Percentiles rank a stretch among this genome's conserved stretches.
Conservation (phyloP, 1,140 invertebrate genomes). For the Gonatopus flavifemur region DNA sequence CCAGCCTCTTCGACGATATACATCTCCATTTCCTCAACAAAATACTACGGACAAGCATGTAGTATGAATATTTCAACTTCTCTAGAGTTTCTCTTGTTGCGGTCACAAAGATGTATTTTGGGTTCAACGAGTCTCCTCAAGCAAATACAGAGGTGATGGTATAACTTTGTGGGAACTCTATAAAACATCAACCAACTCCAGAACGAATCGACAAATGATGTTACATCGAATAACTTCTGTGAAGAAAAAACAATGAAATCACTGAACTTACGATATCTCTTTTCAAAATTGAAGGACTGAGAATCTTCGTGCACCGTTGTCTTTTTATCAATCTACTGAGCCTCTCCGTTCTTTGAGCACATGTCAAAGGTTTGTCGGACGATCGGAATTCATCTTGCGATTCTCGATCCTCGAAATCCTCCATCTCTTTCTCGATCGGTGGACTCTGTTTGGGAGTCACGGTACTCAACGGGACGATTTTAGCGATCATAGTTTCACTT, state of each 20-base stretch:
- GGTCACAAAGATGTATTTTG: slow-evolving; percentile 19
- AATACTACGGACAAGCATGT: too few relatives aligned
- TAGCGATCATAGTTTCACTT: slow-evolving; percentile 68
- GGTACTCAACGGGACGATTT: slow-evolving; percentile 71
- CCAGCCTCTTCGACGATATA: too few relatives aligned
- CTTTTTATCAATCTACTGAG: slow-evolving; percentile 67
- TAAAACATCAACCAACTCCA: too few relatives aligned
- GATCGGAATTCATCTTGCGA: slow-evolving; percentile 33
- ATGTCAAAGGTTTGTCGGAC: slow-evolving; percentile 55
- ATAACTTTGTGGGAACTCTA: too few relatives aligned
- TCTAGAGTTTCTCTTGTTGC: slow-evolving; percentile 30
- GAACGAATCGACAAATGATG: too few relatives aligned
- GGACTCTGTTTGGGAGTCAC: slow-evolving; percentile 62
- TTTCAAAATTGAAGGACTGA: slow-evolving; percentile 10
- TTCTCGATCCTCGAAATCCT: slow-evolving; percentile 51
- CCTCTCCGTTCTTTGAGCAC: slow-evolving; percentile 67
- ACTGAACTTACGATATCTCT: slow-evolving; percentile 22
- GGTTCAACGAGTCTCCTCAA: slow-evolving; percentile 27
- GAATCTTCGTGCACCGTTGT: slow-evolving; percentile 36
- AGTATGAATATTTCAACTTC: slow-evolving; percentile 38
- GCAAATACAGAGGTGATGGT: too few relatives aligned
- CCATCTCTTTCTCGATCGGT: slow-evolving; percentile 29
- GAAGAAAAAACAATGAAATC: too few relatives aligned
- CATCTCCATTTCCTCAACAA: too few relatives aligned
- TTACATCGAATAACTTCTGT: too few relatives aligned